Evolutionary conservation across 2,797 vertebrate genomes (phyloP), one percentile per base, ranked within the genome.

Genomic region (Typhlichthys eigenmanni): DNA sequence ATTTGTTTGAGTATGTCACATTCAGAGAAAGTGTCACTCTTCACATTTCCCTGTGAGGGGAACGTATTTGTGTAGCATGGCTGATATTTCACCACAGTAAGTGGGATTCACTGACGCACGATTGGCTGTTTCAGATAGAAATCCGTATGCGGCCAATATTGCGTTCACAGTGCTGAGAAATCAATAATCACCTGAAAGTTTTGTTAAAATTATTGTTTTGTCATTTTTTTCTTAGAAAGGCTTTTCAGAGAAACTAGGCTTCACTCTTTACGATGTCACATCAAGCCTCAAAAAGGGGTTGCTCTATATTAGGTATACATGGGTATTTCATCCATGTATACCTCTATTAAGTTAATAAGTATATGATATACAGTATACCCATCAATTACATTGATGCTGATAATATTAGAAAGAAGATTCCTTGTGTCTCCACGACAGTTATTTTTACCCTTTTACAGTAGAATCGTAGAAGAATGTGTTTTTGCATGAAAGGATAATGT

Each of bases 181-280:
- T 69, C 60, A 63, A 61, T 60, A 60, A 68, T 79, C 46, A 65
- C 75, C 8, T 54, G 19, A 78, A 63, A 62, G 80, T 87, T 84
- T 68, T 82, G 78, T 69, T 82, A 62, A 80, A 83, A 80, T 74
- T 84, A 85, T 88, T 71, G 85, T 85, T 81, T 68, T 68, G 73
- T 86, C 78, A 67, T 75, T 80, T 75, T 75, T 79, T 76, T 79
- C 78, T 85, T 84, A 73, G 69, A 55, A 48, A 72, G 81, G 71
- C 82, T 85, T 89, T 85, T 90, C 88, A 90, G 82, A 90, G 68
- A 84, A 85, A 89, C 88, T 51, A 85, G 77, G 85, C 87, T 85
- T 86, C 82, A 85, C 71, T 87, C 81, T 75, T 72, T 82, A 80
- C 74, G 71, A 82, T 71, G 83, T 86, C 81, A 85, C 79, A 29